Conservation (phyloP, 2,888 invertebrate species). For the Timema cristinae region DNA sequence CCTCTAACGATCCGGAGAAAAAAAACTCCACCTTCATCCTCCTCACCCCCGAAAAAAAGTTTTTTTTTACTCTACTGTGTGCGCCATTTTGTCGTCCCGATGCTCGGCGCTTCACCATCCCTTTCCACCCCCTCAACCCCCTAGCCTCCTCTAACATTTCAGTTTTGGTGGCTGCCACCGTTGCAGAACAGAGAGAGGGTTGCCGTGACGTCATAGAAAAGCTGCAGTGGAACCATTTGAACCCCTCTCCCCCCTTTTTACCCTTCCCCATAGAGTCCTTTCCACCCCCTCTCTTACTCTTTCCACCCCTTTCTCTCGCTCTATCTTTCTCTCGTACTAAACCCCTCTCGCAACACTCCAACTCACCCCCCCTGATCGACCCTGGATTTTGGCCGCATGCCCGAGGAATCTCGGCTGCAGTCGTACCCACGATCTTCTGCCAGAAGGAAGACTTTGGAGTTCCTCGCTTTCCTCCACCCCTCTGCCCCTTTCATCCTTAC, state of each 20-base stretch:
- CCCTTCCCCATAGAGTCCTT: slow-evolving; percentile 8
- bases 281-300: too few species aligned
- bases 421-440: slow-evolving; percentile 10
- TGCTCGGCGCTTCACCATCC: too few species aligned
- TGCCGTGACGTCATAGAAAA: slow-evolving; percentile 24
- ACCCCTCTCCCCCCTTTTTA: slow-evolving; percentile 19
- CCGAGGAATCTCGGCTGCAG: slow-evolving; percentile 30
- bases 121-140: too few species aligned
- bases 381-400: slow-evolving; percentile 28
- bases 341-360: slow-evolving; percentile 24
- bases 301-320: too few species aligned
- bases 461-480: slow-evolving; percentile 45
- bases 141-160: too few species aligned
- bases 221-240: slow-evolving; percentile 32
- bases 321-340: slow-evolving; percentile 11
- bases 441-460: slow-evolving; percentile 25
- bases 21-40: neutral
- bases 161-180: too few species aligned
- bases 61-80: neutral
- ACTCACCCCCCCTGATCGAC: slow-evolving; percentile 19
- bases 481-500: neutral
- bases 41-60: neutral
- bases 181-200: too few species aligned
- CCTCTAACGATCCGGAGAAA: slow-evolving; percentile 7
- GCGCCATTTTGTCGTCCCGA: slow-evolving; percentile 11